Evolutionary conservation across 2,888 invertebrate species (phyloP).

Genomic region (Eilema griseolum): DNA sequence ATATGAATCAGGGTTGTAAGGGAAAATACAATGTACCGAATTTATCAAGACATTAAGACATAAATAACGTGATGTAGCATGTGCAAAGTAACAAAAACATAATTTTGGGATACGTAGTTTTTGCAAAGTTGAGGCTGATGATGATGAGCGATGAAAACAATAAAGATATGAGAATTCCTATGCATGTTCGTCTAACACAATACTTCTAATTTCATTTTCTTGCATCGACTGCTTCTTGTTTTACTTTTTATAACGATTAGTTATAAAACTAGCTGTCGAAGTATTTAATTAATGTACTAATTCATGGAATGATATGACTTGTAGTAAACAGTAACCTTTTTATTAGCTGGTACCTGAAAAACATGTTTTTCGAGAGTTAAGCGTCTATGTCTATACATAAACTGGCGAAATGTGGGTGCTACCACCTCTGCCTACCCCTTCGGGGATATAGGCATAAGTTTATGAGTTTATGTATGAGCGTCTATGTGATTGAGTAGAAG

Average conservation of each 20-base stretch:
- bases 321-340: background rate
- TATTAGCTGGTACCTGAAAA: background rate
- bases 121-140: no score
- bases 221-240: no score
- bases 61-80: background rate
- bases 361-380: background rate
- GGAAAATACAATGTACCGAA: background rate
- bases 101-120: background rate
- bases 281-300: no score
- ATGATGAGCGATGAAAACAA: background rate
- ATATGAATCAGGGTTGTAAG: background rate
- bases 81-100: background rate
- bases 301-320: background rate
- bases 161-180: background rate
- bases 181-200: background rate
- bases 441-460: no score
- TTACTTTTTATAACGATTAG: no score
- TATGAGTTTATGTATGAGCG: no score
- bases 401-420: no score
- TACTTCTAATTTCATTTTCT: background rate
- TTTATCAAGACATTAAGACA: no score
- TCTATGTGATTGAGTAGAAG: background rate
- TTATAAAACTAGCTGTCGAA: no score
- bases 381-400: no score
- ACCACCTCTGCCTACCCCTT: no score